phyloP scores from a whole-genome alignment of 2,797 vertebrate genomes.

The Cirrhinus molitorella region DNA sequence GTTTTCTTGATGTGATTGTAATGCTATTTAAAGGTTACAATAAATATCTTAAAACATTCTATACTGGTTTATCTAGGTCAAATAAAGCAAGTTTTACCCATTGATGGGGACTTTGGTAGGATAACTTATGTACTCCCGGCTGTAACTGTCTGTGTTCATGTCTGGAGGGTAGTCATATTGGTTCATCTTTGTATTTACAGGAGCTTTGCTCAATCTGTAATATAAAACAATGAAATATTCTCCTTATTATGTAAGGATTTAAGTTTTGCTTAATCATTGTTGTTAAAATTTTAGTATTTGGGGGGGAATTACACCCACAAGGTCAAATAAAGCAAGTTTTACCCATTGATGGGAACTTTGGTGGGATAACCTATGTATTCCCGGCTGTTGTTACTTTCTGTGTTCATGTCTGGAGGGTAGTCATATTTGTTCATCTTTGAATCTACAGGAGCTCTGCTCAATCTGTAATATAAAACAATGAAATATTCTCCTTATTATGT shows the following conservation, averaged over 20 bases:
- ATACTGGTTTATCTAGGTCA: neutral
- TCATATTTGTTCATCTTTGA: constrained; percentile 88
- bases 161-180: constrained; percentile 83
- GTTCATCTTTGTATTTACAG: constrained; percentile 87
- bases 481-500: neutral
- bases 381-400: constrained; percentile 88
- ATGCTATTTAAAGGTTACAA: neutral
- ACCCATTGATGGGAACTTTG: constrained; percentile 75
- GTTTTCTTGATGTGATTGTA: too few relatives aligned
- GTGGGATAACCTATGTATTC: too few relatives aligned
- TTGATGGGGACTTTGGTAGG: constrained; percentile 58
- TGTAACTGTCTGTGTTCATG: constrained; percentile 89
- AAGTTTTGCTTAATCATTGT: neutral
- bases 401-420: constrained; percentile 88
- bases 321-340: neutral
- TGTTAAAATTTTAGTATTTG: too few relatives aligned
- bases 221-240: constrained; percentile 8
- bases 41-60: too few relatives aligned
- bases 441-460: constrained; percentile 76
- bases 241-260: neutral
- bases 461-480: constrained; percentile 53
- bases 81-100: constrained; percentile 70
- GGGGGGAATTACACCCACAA: too few relatives aligned
- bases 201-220: constrained; percentile 69
- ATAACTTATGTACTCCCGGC: constrained; percentile 73